Evolutionary conservation across 2,113 vertebrate genomes (phyloP).

Genomic region (Leptocoma aspasia): DNA sequence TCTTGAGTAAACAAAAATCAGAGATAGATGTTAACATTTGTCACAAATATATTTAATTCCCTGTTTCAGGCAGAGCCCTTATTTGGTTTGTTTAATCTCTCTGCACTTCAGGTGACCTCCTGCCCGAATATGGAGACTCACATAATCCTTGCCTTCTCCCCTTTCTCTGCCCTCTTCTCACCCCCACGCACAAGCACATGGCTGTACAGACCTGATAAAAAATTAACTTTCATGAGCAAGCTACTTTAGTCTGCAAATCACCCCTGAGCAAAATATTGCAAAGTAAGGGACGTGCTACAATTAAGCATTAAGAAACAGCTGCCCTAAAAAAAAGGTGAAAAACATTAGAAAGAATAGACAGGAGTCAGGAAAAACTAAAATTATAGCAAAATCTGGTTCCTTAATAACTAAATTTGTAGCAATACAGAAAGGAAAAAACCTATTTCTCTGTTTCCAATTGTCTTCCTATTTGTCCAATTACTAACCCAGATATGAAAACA

Average conservation of each 20-base stretch:
- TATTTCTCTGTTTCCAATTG: not conserved
- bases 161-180: not conserved
- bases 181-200: not conserved
- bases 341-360: not conserved
- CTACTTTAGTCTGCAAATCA: not conserved
- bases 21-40: not conserved
- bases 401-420: not conserved
- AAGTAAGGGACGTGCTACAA: not conserved
- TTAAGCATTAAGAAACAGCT: not conserved
- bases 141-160: not conserved
- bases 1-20: not conserved
- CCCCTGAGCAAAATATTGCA: not conserved
- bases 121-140: not conserved
- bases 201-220: not conserved
- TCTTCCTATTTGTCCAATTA: not conserved
- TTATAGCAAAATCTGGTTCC: not conserved
- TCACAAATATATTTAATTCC: not conserved
- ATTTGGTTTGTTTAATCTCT: not conserved
- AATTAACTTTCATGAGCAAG: not conserved
- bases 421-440: not conserved
- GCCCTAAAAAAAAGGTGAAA: not conserved
- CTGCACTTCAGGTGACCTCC: not conserved
- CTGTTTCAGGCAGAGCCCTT: not conserved
- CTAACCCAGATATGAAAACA: not conserved
- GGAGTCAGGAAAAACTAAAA: not conserved